Base-by-base conservation (phyloP, 2,797 vertebrate species). In the Anas flavirostris region DNA sequence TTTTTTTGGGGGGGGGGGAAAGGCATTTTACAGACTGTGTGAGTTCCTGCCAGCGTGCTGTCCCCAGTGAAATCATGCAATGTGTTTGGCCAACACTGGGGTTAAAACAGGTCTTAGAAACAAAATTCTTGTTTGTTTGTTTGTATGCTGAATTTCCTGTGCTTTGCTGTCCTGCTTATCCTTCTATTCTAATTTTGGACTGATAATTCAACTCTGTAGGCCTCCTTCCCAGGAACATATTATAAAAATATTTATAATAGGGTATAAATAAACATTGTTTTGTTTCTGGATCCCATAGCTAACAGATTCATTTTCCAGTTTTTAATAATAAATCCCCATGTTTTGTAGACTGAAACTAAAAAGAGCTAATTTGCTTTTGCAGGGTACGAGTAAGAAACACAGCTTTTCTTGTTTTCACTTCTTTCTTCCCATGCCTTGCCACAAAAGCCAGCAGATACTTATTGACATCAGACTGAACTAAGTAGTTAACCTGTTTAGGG, bases 161-260 rank as follows among this genome's bases (percentile, higher is more conserved):
- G 28, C 33, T 80, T 89, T 86, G 69, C 43, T 80, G 46, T 44
- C 21, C 60, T 94, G 83, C 92, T 96, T 89, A 39, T 85, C 26
- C 50, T 82, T 67, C 70, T 17, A 14, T 55, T 69, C 78, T 90
- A 79, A 93, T 84, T 91, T 35, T 31, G 50, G 73, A 67, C 43
- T 9, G 63, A 90, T 67, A 68, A 63, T 31, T 52, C 29, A 69
- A 0, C 29, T 74, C 74, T 11, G 10, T 3, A 76, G 29, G 12
- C 16, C 50, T 86, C 46, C 74, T 92, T 93, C 86, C 88, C 86
- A 82, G 44, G 78, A 86, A 33, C 39, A 9, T 2, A 0, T 5
- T 43, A 76, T 18, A 46, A 86, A 88, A 93, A 92, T 82, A 92
- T 95, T 95, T 95, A 59, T 66, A 73, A 50, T 1, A 3, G 25